A percentile compares a stretch with the other conserved stretches of the same genome.
phyloP scores from a whole-genome alignment of 2,888 invertebrate genomes.

The Crematogaster levior region DNA sequence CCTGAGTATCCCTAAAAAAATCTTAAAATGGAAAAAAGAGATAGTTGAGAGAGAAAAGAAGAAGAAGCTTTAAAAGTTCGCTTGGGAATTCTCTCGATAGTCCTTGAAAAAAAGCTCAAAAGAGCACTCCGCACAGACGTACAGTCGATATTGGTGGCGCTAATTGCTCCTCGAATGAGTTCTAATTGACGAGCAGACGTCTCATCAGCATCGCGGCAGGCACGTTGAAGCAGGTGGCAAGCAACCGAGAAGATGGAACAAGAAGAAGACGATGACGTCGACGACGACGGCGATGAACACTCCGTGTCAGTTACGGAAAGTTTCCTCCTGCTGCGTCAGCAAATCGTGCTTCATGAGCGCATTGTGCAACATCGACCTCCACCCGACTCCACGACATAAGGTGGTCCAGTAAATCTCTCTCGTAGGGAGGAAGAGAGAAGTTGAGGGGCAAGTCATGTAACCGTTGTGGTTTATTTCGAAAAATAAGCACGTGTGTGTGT shows the following conservation, averaged over 20 bases:
- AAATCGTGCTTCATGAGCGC: slow-evolving; percentile 61
- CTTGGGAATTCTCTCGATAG: not conserved
- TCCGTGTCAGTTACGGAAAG: slow-evolving; percentile 55
- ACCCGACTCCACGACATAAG: slow-evolving; percentile 20
- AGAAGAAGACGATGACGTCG: slow-evolving; percentile 10
- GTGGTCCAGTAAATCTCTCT: slow-evolving; percentile 20
- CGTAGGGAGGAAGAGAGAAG: not conserved
- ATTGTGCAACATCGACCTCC: slow-evolving; percentile 52
- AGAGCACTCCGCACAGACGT: slow-evolving; percentile 42
- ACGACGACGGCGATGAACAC: slow-evolving; percentile 47
- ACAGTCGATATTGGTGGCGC: slow-evolving; percentile 58
- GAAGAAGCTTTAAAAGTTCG: not conserved
- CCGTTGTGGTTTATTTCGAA: not conserved
- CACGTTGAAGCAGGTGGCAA: slow-evolving; percentile 59
- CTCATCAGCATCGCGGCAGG: slow-evolving; percentile 72
- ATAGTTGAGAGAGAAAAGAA: not conserved
- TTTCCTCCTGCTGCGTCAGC: slow-evolving; percentile 67
- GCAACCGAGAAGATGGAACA: not conserved
- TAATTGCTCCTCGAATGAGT: slow-evolving; percentile 73
- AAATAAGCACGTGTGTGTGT: not conserved
- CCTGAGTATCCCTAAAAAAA: not conserved
- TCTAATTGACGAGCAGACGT: slow-evolving; percentile 74
- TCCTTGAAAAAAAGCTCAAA: not conserved
- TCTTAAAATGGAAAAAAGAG: not conserved
- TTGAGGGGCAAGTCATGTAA: not conserved